Evolutionary conservation across 1,140 invertebrate species (phyloP), one percentile per base, ranked within the genome.

Genomic region (Drosophila tsacasi): DNA sequence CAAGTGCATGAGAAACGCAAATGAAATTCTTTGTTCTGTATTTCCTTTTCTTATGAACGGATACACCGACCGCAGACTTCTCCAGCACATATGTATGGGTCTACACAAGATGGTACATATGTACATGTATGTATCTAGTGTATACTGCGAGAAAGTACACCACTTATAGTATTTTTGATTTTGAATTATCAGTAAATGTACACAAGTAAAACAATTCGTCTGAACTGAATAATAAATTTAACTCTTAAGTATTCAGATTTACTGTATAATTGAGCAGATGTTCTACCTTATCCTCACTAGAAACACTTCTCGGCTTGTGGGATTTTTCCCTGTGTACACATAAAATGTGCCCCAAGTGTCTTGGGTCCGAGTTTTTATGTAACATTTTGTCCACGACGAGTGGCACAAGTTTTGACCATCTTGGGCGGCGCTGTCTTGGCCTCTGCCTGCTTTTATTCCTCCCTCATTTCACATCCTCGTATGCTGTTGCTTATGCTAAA

Each of bases 1-100:
- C 81, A 89, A 87, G 85, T 87, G 85, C 85, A 89, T 81, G 74
- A 89, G 85, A 77, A 78, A 87, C 82, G 84, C 84, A 83, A 76
- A 79, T 73, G 69, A 87, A 87, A 87, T 84, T 81, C 81, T 84
- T 90, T 87, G 77, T 84, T 90, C 81, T 81, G 52, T 71, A 80
- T 78, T 77, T 75, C 60, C 62, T 76, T 63, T 72, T 69, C 74
- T 84, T 81, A 79, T 84, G 69, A 85, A 71, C 83, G 79, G 71
- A 79, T 84, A 79, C 86, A 60, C 55, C 66, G 57, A 66, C 85
- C 84, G 59, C 76, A 77, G 63, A 76, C 73, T 37, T 60, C 52
- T 42, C 21, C 42, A 35, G 42, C 37, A 32, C 76, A 64, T 49
- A 76, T 19, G 49, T 19, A 52, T 47, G 47, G 30, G 32, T 19